A percentile compares a stretch with the other conserved stretches of the same genome.
Evolutionary conservation across 2,888 invertebrate species (phyloP).

Genomic region (Cyrtodaria siliqua): DNA sequence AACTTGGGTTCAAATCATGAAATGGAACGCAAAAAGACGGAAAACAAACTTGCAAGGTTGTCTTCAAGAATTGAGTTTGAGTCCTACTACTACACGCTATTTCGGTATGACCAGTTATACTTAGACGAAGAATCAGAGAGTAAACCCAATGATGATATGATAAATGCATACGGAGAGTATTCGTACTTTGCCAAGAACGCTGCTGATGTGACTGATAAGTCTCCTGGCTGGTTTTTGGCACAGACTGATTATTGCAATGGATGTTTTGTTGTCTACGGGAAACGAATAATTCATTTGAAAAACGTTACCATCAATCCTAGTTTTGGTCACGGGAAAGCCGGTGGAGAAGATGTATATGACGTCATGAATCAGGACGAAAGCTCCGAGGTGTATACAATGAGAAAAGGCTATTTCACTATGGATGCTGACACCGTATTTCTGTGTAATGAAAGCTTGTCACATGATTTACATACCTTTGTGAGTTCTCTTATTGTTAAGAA

Average conservation of each 20-base stretch:
- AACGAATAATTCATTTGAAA: constrained; percentile 31
- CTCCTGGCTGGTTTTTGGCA: constrained; percentile 16
- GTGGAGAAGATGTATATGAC: constrained; percentile 44
- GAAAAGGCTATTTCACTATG: constrained; percentile 33
- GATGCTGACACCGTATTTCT: constrained; percentile 5
- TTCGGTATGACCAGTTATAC: constrained; percentile 13
- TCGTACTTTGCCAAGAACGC: constrained; percentile 23
- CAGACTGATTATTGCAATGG: constrained; percentile 28
- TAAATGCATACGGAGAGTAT: constrained; percentile 29
- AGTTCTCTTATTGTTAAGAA: constrained; percentile 6
- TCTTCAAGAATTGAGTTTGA: no score
- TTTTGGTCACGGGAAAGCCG: constrained; percentile 34
- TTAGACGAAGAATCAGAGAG: background rate
- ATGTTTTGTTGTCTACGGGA: constrained; percentile 39
- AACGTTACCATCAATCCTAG: constrained; percentile 46
- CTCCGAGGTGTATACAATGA: constrained; percentile 23
- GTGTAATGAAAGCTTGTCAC: constrained; percentile 3
- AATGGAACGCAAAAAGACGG: background rate
- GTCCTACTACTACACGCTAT: constrained; percentile 3
- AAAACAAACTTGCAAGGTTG: background rate
- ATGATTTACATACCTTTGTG: constrained; percentile 27
- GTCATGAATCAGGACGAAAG: constrained; percentile 42
- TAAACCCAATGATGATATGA: background rate
- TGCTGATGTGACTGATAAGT: constrained; percentile 1
- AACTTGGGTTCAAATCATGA: no score